Evolutionary conservation across 37 sponge, comb jelly and placozoan genomes (phyloP), one percentile per base, ranked within the genome.

Genomic region (Aphrocallistes beatrix): DNA sequence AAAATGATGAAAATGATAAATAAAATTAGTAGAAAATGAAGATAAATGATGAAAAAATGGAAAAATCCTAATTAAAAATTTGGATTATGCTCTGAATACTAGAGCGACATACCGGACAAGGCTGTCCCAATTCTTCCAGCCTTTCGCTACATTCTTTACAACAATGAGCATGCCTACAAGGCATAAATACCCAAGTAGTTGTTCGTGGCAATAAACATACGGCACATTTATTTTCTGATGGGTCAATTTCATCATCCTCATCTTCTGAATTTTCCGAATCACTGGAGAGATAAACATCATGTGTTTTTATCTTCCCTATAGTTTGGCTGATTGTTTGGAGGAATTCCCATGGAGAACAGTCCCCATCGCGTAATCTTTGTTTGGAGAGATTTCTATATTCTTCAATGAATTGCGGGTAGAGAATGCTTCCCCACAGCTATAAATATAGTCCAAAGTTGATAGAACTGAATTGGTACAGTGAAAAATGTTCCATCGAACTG

Each of bases 41-140:
- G n/a, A n/a, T n/a, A n/a, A n/a, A n/a, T n/a, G n/a, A n/a, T n/a
- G n/a, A n/a, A n/a, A n/a, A n/a, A n/a, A n/a, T n/a, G n/a, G n/a
- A n/a, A n/a, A n/a, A n/a, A n/a, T n/a, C n/a, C n/a, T n/a, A n/a
- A n/a, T n/a, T n/a, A 13, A 60, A 60, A 60, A 60, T 60, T 60
- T 60, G 34, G 34, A 60, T 25, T 28, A 19, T 60, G 34, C 75
- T 60, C 32, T 60, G 75, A 60, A 60, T 30, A 32, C 1, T 60
- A 13, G 75, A 60, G 34, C 75, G 75, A 60, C 75, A 60, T 42
- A 42, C 25, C 75, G 32, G 75, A 30, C 25, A 21, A 60, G 34
- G 75, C n/a, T 60, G 75, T 60, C n/a, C 75, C 75, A 60, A 60
- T 60, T 60, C 75, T 60, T 60, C 75, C 8, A 60, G 75, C 75